Conservation (phyloP, 2,113 vertebrate species). For the Ictalurus furcatus region DNA sequence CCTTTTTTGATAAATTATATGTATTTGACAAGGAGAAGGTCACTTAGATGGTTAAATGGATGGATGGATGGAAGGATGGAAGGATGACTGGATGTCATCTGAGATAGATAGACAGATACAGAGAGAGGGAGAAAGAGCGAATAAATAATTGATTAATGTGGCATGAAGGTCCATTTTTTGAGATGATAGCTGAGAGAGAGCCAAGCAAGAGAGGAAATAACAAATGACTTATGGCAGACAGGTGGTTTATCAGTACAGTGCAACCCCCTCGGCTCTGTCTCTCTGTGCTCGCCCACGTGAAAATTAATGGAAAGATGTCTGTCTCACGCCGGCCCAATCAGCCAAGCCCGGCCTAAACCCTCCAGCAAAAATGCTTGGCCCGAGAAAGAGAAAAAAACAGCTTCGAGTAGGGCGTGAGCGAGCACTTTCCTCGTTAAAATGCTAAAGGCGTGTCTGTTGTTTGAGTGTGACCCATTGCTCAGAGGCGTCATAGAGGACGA, state of each 20-base stretch:
- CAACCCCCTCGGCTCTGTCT: conserved; percentile 9
- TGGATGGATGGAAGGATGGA: conserved; percentile 22
- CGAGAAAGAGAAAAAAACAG: conserved; percentile 43
- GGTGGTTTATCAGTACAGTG: conserved; percentile 40
- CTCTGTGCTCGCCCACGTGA: conserved; percentile 5
- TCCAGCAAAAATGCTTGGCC: neutral
- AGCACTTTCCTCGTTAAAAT: conserved; percentile 41
- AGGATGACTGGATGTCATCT: conserved; percentile 24
- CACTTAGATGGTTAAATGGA: neutral
- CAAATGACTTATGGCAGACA: conserved; percentile 55
- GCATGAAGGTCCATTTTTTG: conserved; percentile 48
- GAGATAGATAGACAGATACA: conserved; percentile 7
- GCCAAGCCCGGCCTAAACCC: neutral
- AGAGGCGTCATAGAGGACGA: conserved; percentile 46
- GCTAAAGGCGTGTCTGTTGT: conserved; percentile 45
- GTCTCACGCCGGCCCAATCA: conserved; percentile 7
- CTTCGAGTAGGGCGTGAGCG: conserved; percentile 21
- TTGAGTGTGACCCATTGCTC: conserved; percentile 45
- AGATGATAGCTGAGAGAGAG: conserved; percentile 38
- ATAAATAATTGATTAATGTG: conserved; percentile 60
- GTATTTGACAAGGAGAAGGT: conserved; percentile 10
- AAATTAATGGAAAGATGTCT: conserved; percentile 31
- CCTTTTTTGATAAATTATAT: conserved; percentile 10
- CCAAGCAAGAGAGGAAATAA: conserved; percentile 56
- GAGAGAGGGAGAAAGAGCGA: neutral